Evolutionary conservation across 2,113 vertebrate species (phyloP).

Genomic region (Melanerpes aurifrons): DNA sequence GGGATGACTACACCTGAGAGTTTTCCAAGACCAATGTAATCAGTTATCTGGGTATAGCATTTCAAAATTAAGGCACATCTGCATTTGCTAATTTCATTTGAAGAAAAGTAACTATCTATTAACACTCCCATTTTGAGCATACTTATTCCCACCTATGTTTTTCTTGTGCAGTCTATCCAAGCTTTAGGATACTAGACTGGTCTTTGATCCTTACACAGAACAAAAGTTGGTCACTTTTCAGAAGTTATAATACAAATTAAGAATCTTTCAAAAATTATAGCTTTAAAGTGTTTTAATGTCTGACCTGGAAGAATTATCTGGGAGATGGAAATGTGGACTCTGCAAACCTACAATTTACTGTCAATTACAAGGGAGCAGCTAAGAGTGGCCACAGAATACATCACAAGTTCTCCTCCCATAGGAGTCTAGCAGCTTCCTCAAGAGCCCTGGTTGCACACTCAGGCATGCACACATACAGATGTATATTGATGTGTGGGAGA

Average conservation of each 20-base stretch:
- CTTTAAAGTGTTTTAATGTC: background rate
- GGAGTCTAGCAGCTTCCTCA: background rate
- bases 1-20: background rate
- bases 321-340: background rate
- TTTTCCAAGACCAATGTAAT: background rate
- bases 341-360: background rate
- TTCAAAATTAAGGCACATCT: background rate
- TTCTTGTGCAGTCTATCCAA: background rate
- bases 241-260: background rate
- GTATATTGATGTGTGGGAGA: background rate
- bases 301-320: background rate
- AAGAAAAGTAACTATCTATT: background rate
- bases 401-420: background rate
- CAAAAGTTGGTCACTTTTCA: background rate
- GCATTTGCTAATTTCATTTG: background rate
- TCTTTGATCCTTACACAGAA: background rate
- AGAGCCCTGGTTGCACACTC: background rate
- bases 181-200: background rate
- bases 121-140: background rate
- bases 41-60: background rate
- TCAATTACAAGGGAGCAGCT: background rate
- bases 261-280: background rate
- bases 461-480: fast-evolving
- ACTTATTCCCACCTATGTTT: background rate
- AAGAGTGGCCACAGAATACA: background rate